Evolutionary conservation across 2,797 vertebrate genomes (phyloP), one percentile per base, ranked within the genome.

Genomic region (Melanotaenia pygmaea): DNA sequence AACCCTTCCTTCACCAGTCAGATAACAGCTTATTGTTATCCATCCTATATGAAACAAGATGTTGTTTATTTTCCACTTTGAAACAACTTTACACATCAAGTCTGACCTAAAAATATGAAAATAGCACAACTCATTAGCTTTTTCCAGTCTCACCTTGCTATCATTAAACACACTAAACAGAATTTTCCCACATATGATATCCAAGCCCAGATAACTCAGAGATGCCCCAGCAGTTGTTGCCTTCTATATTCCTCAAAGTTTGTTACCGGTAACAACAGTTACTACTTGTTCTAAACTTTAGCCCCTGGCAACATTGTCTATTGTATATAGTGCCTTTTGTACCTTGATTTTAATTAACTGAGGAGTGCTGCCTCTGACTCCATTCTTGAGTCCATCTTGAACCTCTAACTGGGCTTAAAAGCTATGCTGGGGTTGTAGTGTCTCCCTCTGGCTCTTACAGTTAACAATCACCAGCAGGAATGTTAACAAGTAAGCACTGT

Each of bases 401-500:
- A 45, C 59, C 51, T 58, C 34, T 58, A 74, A 59, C 14, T 56
- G 43, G 37, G 57, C 72, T 64, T 38, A 54, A 50, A 59, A 57
- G 62, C 53, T 67, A 37, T 5, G 1, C 57, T 18, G 57, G 61
- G 69, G 72, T 81, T 45, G 4, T 10, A 40, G 59, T 80, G 74
- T 66, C 62, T 72, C 79, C 72, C 77, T 77, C 76, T 63, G 70
- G 74, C 70, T 67, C 73, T 80, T 75, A 76, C 63, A 84, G 79
- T 58, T 56, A 81, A 85, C 67, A 80, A 75, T 86, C 60, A 22
- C 59, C 77, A 43, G 80, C 67, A 87, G 89, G 92, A 93, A 94
- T 89, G 86, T 91, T 93, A 92, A 93, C 86, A 92, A 90, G 90
- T 89, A 90, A 90, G 88, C 85, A 81, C 87, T 81, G 67, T 84